Evolutionary conservation across 2,797 vertebrate genomes (phyloP), one percentile per base, ranked within the genome.

Genomic region (Danio tinwini): DNA sequence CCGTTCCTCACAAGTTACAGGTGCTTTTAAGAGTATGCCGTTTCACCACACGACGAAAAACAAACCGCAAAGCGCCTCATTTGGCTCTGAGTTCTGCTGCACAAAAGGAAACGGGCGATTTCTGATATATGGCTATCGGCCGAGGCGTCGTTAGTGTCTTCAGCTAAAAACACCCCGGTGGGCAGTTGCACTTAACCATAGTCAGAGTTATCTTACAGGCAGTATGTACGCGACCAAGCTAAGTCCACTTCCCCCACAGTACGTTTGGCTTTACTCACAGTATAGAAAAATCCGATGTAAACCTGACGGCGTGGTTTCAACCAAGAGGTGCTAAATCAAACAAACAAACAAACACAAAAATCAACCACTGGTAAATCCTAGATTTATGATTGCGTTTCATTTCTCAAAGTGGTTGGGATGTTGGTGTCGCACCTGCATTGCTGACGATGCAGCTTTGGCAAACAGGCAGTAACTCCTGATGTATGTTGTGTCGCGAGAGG

Each of bases 41-140:
- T 88, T 85, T 81, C 80, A 87, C 83, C 85, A 88, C 88, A 49
- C 82, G 84, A 88, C 85, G 82, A 85, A 87, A 85, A 74, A 70
- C 75, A 86, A 82, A 84, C 81, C 81, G 81, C 86, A 76, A 71
- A 83, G 77, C 67, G 59, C 83, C 82, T 84, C 76, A n/a, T 68
- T 84, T 84, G 83, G 78, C 84, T 85, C 78, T 68, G 82, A 84
- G 82, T 84, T 80, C 84, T 72, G 81, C 85, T 59, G 69, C 58
- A 74, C 56, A 62, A 78, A 80, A 84, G 29, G 7, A 74, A 78
- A 79, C 69, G 73, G 77, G 61, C 62, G 72, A 81, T 73, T 62
- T 78, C 65, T 42, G 78, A 84, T 81, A 62, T 83, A 87, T 79
- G 83, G 85, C 81, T 84, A 76, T 74, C 70, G 68, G 73, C 76